phyloP scores from a whole-genome alignment of 2,797 vertebrate genomes.

The Labeo calbasu region DNA sequence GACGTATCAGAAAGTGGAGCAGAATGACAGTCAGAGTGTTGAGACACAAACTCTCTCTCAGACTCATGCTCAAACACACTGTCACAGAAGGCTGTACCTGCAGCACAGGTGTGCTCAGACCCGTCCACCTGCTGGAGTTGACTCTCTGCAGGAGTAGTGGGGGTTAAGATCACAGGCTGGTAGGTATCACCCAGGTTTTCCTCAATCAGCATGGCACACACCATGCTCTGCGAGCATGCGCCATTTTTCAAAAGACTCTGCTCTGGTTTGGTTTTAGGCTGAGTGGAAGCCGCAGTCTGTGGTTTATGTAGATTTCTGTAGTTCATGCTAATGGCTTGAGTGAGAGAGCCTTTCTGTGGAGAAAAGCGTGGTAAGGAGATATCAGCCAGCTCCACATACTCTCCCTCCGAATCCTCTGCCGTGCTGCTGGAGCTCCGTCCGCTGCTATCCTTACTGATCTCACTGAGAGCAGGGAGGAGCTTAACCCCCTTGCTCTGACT shows the following conservation, averaged over 20 bases:
- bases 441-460: slow-evolving; percentile 43
- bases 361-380: slow-evolving; percentile 77
- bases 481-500: slow-evolving; percentile 34
- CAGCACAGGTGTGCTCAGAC: slow-evolving; percentile 9
- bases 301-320: slow-evolving; percentile 72
- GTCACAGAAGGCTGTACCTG: slow-evolving; percentile 55
- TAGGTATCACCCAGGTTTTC: slow-evolving; percentile 61
- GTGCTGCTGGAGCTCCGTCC: slow-evolving; percentile 51
- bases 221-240: slow-evolving; percentile 62
- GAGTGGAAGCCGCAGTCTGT: slow-evolving; percentile 51
- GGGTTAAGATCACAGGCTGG: slow-evolving; percentile 44
- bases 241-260: slow-evolving; percentile 52
- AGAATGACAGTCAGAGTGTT: slow-evolving; percentile 31
- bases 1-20: slow-evolving; percentile 44
- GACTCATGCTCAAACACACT: slow-evolving; percentile 46
- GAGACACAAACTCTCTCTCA: slow-evolving; percentile 48
- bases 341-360: slow-evolving; percentile 79
- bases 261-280: slow-evolving; percentile 22
- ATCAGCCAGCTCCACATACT: slow-evolving; percentile 83
- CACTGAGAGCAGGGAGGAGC: slow-evolving; percentile 45
- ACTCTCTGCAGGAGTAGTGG: slow-evolving; percentile 19
- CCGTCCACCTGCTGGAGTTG: slow-evolving; percentile 25
- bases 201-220: slow-evolving; percentile 65
- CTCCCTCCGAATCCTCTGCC: slow-evolving; percentile 78
- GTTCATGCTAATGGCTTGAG: slow-evolving; percentile 73